phyloP scores from a whole-genome alignment of 2,888 invertebrate species.

The Acleris emargana region DNA sequence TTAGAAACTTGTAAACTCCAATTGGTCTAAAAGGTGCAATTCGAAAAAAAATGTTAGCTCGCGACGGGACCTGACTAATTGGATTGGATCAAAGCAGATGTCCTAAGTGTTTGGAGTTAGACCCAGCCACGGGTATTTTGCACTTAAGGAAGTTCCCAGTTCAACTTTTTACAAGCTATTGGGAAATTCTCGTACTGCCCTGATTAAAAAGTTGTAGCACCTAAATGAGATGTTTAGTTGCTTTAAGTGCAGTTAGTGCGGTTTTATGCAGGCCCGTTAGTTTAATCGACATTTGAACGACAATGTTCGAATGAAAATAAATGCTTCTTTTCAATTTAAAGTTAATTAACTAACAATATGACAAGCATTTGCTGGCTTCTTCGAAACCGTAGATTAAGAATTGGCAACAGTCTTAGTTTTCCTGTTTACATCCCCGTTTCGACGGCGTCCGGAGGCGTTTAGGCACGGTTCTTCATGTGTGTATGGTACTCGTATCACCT shows the following conservation, averaged over 20 bases:
- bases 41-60: constrained; percentile 16
- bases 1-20: constrained; percentile 18
- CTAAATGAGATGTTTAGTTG: constrained; percentile 33
- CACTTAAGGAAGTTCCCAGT: constrained; percentile 49
- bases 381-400: no score
- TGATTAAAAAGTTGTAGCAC: constrained; percentile 42
- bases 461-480: no score
- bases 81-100: constrained; percentile 43
- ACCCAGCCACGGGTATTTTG: constrained; percentile 36
- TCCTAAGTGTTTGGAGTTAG: constrained; percentile 46
- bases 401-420: no score
- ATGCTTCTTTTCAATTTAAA: neutral
- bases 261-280: constrained; percentile 1
- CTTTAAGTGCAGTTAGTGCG: constrained; percentile 19
- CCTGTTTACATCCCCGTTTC: no score
- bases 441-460: no score
- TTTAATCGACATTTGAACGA: neutral
- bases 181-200: constrained; percentile 38
- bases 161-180: constrained; percentile 48
- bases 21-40: constrained; percentile 18
- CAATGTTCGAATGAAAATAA: neutral
- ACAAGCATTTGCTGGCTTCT: no score
- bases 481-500: no score
- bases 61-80: constrained; percentile 44
- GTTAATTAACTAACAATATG: no score